Base-by-base conservation (phyloP, 2,888 invertebrate genomes). In the Agrochola litura region DNA sequence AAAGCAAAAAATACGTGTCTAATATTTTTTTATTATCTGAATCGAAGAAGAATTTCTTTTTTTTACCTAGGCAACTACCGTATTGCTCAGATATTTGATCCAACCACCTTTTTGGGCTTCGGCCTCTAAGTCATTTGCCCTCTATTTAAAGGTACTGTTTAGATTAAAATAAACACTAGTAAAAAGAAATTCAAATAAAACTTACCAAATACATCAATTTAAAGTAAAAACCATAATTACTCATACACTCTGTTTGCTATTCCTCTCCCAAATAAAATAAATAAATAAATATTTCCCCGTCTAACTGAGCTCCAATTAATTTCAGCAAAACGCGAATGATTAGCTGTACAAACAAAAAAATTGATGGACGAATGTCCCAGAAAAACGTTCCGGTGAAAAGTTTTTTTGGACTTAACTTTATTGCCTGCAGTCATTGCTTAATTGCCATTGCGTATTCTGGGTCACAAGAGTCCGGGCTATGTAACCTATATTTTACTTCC, bases 321-420 rank as follows among this genome's bases (percentile, higher is more conserved):
- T 84, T 80, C 19, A 22, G 22, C 16, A 68, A 81, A 79, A 79
- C 30, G 30, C 25, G 12, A 68, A 85, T 81, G 85, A 85, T 85
- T 81, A 56, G 63, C 46, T 43, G 2, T 19, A 22, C 64, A 60
- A 85, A 81, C 37, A 49, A 85, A 68, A 67, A 22, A n/a, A 25
- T 60, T 30, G 16, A 73, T 43, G 19, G 19, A n/a, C 14, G 41
- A 43, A 9, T 65, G 52, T 46, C 2, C 58, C n/a, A 22, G 63
- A 37, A 72, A 60, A 69, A 60, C 14, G 30, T 6, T 30, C 49
- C 30, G 66, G 22, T 52, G 22, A 14, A 78, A 64, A 66, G 56
- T 74, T 76, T 75, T 85, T 74, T 56, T n/a, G 41, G 41, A 52
- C 66, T 67, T 54, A 66, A 63, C 41, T 86, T 76, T 76, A 87